Conservation (phyloP, 2,888 invertebrate species). For the Ormia ochracea region DNA sequence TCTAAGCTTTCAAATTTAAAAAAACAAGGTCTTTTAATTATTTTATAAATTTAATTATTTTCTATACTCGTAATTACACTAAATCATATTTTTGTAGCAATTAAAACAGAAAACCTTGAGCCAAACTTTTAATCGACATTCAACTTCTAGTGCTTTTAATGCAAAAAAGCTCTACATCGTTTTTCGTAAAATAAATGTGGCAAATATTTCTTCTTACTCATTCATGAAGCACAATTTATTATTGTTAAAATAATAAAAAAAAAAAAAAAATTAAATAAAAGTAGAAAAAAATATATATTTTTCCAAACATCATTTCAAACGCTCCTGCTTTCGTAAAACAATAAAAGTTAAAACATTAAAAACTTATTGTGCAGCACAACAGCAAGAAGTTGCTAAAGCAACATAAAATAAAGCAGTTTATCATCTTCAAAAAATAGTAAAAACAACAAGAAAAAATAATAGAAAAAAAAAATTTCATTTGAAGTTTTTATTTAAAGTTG, state of each 20-base stretch:
- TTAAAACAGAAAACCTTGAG: constrained; percentile 47
- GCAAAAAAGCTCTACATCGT: background rate
- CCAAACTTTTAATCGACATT: constrained; percentile 34
- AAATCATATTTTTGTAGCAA: background rate
- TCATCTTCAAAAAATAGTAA: constrained; percentile 11
- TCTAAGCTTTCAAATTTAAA: too few relatives aligned
- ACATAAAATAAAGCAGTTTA: constrained; percentile 27
- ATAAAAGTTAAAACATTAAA: constrained; percentile 56
- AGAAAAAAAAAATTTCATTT: constrained; percentile 2
- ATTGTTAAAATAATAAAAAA: constrained; percentile 6
- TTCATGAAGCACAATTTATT: constrained; percentile 12
- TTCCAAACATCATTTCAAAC: constrained; percentile 13
- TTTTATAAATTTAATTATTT: too few relatives aligned
- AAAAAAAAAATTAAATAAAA: background rate
- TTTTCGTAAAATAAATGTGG: background rate
- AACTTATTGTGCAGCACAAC: constrained; percentile 37
- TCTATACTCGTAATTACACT: too few relatives aligned
- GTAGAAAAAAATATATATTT: background rate
- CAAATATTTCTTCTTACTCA: background rate
- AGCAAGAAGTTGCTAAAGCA: background rate
- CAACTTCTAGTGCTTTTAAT: constrained; percentile 44
- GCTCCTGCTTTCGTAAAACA: constrained; percentile 48
- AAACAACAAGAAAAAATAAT: background rate
- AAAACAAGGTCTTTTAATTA: too few relatives aligned
- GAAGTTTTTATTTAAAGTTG: constrained; percentile 21